Percentiles rank a stretch among this genome's conserved stretches.
Conservation (phyloP, 1,140 invertebrate genomes). For the Nephotettix cincticeps region DNA sequence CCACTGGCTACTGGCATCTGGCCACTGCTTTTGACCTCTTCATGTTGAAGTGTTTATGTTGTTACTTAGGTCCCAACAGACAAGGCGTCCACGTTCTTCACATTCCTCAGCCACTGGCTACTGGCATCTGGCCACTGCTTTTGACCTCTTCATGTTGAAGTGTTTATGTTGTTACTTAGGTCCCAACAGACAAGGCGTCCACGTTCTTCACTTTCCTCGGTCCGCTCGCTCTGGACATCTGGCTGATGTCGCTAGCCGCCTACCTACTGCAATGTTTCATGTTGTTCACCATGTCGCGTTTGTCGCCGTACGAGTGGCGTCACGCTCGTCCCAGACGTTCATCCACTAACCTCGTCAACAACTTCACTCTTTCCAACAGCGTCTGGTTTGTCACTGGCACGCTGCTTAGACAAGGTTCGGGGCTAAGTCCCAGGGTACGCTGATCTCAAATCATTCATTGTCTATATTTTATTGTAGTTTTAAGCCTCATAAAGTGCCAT, state of each 20-base stretch:
- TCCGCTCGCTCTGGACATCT: conserved; percentile 60
- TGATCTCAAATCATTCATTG: no score
- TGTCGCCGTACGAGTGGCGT: conserved; percentile 58
- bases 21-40: no score
- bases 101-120: no score
- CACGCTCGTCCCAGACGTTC: conserved; percentile 53
- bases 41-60: no score
- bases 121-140: no score
- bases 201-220: conserved; percentile 61
- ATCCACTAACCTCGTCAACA: conserved; percentile 50
- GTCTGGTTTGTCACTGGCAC: conserved; percentile 66
- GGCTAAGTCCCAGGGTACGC: conserved; percentile 50
- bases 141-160: neutral
- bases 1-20: no score
- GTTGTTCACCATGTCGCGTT: conserved; percentile 59
- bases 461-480: no score
- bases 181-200: conserved; percentile 54
- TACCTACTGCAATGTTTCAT: conserved; percentile 59
- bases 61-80: no score
- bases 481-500: no score
- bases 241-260: conserved; percentile 56
- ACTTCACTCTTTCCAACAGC: conserved; percentile 60
- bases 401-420: conserved; percentile 58
- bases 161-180: conserved; percentile 42
- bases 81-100: conserved; percentile 47